Percentiles rank a stretch among this genome's conserved stretches.
phyloP scores from a whole-genome alignment of 2,113 vertebrate species.

The Mohoua ochrocephala region DNA sequence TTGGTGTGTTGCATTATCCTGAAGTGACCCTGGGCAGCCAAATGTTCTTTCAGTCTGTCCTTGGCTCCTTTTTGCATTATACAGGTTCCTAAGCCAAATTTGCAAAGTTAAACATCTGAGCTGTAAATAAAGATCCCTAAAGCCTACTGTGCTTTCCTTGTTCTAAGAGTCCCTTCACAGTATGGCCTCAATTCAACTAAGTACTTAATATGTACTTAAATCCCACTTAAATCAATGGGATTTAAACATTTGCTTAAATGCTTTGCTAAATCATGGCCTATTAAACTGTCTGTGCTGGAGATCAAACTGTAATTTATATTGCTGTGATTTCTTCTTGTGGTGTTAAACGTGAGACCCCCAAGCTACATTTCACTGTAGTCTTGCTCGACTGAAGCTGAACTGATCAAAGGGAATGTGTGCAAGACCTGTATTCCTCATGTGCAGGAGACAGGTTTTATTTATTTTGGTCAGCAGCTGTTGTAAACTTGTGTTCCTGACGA shows the following conservation, averaged over 20 bases:
- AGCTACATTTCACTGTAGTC: background rate
- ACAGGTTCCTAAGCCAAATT: slow-evolving; percentile 35
- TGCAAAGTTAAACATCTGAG: slow-evolving; percentile 47
- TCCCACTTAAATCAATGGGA: slow-evolving; percentile 47
- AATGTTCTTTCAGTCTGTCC: slow-evolving; percentile 38
- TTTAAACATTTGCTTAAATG: slow-evolving; percentile 45
- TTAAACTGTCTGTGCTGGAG: background rate
- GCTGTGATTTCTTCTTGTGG: background rate
- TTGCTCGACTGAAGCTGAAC: background rate
- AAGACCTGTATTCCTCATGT: background rate
- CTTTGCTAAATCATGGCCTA: slow-evolving; percentile 16
- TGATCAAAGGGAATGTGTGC: background rate
- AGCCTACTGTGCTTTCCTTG: slow-evolving; percentile 37
- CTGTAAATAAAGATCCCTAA: slow-evolving; percentile 48
- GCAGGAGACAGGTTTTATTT: background rate
- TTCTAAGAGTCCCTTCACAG: slow-evolving; percentile 21
- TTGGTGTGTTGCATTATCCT: slow-evolving; percentile 11
- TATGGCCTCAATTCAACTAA: slow-evolving; percentile 26
- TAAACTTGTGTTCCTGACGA: background rate
- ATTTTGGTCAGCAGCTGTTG: background rate
- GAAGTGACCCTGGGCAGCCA: slow-evolving; percentile 42
- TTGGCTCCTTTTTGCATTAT: slow-evolving; percentile 32
- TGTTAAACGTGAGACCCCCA: background rate
- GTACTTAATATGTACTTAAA: slow-evolving; percentile 47
- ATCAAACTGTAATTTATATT: slow-evolving; percentile 39